Evolutionary conservation across 2,888 invertebrate species (phyloP), one percentile per base, ranked within the genome.

Genomic region (Cephus sareptanus): DNA sequence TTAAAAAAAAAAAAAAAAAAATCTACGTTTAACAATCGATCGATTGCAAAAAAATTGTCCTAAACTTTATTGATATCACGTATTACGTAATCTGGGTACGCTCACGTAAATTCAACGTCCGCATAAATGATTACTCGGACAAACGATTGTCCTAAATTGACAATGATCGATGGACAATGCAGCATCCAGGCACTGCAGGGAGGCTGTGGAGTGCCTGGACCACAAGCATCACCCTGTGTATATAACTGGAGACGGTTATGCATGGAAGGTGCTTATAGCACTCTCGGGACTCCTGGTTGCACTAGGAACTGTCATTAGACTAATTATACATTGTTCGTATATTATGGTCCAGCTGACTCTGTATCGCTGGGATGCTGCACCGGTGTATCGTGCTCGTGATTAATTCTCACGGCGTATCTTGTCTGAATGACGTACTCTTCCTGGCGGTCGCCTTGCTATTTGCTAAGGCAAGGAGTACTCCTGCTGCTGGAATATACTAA

Each of bases 301-400:
- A 82, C 83, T 83, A 77, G 82, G 79, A 82, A 84, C 84, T 84
- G 83, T 85, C 84, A 84, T 85, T 84, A 86, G 77, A 81, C 83
- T 85, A 85, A 85, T 86, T 85, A 85, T 83, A 83, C 80, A 77
- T 79, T 76, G 79, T 73, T 73, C 56, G 73, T 73, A 73, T 33
- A 33, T 70, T 31, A 33, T 4, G 15, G 40, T 15, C 40, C 40
- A 40, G 15, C 40, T 15, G 15, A 40, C 6, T 15, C 40, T 15
- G 6, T 15, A 6, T 15, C 15, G 40, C 15, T 40, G 15, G 40
- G 40, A 40, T 40, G 40, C 40, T 40, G 40, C 1, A 1, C 4
- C 0, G 40, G 4, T 15, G 13, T 15, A 15, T 40, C 15, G 4
- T 40, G 4, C 40, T 15, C 40, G 15, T 15, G 40, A 40, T 40